These are phyloP conservation scores for Plagodis dolabraria DNA, from an alignment of 2,888 invertebrate genomes.

Conservation along the genomic window DNA sequence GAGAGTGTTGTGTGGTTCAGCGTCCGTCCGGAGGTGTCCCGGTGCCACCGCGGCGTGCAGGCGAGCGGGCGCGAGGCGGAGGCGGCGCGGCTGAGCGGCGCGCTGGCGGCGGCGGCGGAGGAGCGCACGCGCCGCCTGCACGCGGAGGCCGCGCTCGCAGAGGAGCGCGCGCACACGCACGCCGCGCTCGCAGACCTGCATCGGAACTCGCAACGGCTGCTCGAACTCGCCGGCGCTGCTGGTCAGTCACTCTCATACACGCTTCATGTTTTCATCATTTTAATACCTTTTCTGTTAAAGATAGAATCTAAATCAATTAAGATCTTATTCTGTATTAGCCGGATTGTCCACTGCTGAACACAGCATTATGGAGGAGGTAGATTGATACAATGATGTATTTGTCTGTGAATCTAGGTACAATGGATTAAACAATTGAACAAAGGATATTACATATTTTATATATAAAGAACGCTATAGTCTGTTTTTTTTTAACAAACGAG, in stretches of 20 bases:
- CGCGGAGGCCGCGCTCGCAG: constrained; percentile 86
- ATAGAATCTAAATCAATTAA: no score
- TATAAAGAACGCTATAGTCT: no score
- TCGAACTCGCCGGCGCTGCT: constrained; percentile 83
- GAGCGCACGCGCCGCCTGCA: constrained; percentile 84
- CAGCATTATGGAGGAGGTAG: no score
- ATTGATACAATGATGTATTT: no score
- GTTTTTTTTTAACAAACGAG: no score
- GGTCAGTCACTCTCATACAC: constrained; percentile 60
- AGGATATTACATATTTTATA: no score
- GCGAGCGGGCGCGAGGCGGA: constrained; percentile 88
- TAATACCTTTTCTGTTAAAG: no score
- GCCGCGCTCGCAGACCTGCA: constrained; percentile 90
- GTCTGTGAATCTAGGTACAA: no score
- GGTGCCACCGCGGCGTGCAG: constrained; percentile 86
- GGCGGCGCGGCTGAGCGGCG: constrained; percentile 85
- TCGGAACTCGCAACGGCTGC: constrained; percentile 89
- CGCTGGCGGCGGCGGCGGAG: constrained; percentile 86
- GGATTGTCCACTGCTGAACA: no score
- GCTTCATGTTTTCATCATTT: no score
- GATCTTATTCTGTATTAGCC: no score
- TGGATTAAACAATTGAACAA: no score
- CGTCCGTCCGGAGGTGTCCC: constrained; percentile 71
- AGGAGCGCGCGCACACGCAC: constrained; percentile 89
- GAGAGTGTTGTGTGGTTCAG: background rate